phyloP scores from a whole-genome alignment of 2,113 vertebrate genomes.

The Spea multiplicata region DNA sequence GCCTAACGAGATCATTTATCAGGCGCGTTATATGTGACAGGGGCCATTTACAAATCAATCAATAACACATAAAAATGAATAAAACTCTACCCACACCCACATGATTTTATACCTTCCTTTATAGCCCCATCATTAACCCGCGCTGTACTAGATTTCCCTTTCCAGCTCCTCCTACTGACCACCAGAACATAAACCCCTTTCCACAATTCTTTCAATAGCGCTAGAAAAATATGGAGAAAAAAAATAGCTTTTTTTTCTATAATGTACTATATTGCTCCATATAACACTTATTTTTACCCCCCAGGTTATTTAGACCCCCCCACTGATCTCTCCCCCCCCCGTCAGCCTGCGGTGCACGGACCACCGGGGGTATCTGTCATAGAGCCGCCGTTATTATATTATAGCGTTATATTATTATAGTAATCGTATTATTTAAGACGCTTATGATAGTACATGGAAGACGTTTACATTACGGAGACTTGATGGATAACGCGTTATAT shows the following conservation, averaged over 20 bases:
- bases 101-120: slow-evolving; percentile 20
- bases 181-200: neutral
- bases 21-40: neutral
- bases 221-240: too few species aligned
- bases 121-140: slow-evolving; percentile 44
- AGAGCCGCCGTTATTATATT: too few species aligned
- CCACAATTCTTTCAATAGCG: too few species aligned
- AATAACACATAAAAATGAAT: slow-evolving; percentile 33
- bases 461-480: too few species aligned
- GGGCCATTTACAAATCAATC: slow-evolving; percentile 24
- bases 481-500: too few species aligned
- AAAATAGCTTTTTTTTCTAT: too few species aligned
- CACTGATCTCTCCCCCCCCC: too few species aligned
- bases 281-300: slow-evolving; percentile 8
- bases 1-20: neutral
- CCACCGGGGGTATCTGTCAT: too few species aligned
- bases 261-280: neutral
- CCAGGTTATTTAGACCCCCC: neutral
- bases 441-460: too few species aligned
- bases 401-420: too few species aligned
- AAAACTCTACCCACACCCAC: neutral
- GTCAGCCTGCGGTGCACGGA: too few species aligned
- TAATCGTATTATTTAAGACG: too few species aligned
- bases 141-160: neutral
- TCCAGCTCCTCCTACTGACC: neutral